Evolutionary conservation across 2,888 invertebrate genomes (phyloP), one percentile per base, ranked within the genome.

Genomic region (Drosophila birchii): DNA sequence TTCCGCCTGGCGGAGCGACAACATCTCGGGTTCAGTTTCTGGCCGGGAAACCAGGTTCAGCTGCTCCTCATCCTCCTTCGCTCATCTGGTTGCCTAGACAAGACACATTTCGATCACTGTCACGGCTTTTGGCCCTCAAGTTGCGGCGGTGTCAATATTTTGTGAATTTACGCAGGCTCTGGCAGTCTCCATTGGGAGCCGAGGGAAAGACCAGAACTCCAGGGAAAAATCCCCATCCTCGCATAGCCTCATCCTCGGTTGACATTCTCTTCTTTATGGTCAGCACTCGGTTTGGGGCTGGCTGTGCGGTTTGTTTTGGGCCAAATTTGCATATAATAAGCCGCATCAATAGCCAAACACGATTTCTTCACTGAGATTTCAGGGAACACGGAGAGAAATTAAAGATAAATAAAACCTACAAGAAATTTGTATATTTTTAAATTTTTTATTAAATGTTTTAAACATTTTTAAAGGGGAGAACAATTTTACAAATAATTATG

Each of bases 271-370:
- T 90, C 88, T 90, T 89, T 90, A 88, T 90, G 90, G 90, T 86
- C 90, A 88, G 80, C 86, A 83, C 79, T 80, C 69, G 68, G 51
- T 62, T 59, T 59, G 64, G 63, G 51, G 56, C 73, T 70, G 68
- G 63, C 71, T 72, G 66, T 70, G 73, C 61, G 76, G 82, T 80
- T 78, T 78, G 79, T 72, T 74, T 71, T 88, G 81, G 79, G 68
- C 83, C 86, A 90, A 91, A 91, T 91, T 91, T 91, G 91, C 91
- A 91, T 91, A 91, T 91, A 91, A 91, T 91, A 90, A 92, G 91
- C 91, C 91, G 89, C 91, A 91, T 91, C 90, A 90, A 90, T 88
- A 90, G 86, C 79, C 81, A 80, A 81, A 91, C 91, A 91, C 91
- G 91, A 91, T 89, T 90, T 72, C 59, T 86, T 64, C 58, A 62